phyloP scores from a whole-genome alignment of 2,888 invertebrate genomes.

The Philhelius pedissequus region DNA sequence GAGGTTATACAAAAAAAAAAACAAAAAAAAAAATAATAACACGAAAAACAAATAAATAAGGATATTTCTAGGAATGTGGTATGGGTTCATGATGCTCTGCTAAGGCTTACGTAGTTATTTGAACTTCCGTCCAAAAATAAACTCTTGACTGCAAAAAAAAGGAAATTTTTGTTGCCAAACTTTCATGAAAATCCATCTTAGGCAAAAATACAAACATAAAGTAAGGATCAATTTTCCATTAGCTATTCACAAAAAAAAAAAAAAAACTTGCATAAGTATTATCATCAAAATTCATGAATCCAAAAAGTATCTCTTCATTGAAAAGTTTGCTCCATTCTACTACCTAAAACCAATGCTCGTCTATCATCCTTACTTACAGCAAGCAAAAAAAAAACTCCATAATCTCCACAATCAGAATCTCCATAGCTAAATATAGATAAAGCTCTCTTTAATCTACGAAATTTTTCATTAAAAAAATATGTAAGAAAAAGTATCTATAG shows the following conservation, averaged over 20 bases:
- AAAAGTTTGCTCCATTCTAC: not conserved
- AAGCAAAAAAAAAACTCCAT: not conserved
- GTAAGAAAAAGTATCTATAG: conserved; percentile 11
- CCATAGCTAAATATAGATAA: not conserved
- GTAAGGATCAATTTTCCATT: conserved; percentile 33
- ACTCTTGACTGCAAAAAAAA: not conserved
- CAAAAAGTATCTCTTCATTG: not conserved
- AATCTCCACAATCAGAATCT: not conserved
- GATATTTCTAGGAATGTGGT: not conserved
- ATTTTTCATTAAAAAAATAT: not conserved
- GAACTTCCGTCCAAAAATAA: not conserved
- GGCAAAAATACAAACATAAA: not conserved
- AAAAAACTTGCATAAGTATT: not conserved
- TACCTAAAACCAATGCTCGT: not conserved
- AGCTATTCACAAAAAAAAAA: conserved; percentile 8
- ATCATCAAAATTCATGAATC: conserved; percentile 22
- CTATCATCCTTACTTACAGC: not conserved
- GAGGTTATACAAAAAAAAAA: not conserved
- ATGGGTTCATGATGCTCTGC: not conserved
- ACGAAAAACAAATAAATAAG: not conserved
- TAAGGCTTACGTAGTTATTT: not conserved
- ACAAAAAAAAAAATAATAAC: not conserved
- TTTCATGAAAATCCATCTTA: not conserved
- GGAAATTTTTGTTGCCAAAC: not conserved
- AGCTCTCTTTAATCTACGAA: conserved; percentile 22